Base-by-base conservation (phyloP, 2,113 vertebrate species). In the Prionailurus viverrinus region DNA sequence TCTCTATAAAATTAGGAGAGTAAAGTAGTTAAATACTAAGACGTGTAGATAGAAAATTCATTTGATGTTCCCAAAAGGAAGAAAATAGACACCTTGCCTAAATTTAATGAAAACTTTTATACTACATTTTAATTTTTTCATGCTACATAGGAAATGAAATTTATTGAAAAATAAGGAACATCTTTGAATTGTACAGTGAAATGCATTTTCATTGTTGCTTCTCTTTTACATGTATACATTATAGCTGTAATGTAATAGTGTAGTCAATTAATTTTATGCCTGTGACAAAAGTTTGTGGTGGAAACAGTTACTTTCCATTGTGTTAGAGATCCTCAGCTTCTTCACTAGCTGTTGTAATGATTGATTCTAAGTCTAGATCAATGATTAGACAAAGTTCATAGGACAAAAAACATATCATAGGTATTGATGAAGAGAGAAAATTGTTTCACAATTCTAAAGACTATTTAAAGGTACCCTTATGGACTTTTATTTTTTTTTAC, bases 171-270 rank as follows among this genome's bases (percentile, higher is more conserved):
- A 29, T 65, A 39, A 94, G 65, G 71, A 81, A 68, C 15, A n/a
- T 83, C 55, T 76, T 83, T 83, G 29, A 94, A 88, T 80, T 89
- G 15, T 73, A 82, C 36, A 51, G 58, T 78, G 71, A 55, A 95
- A 27, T 84, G 25, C 39, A 78, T 93, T 83, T 84, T 95, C 61
- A 58, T 68, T 86, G n/a, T 76, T 84, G 19, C 71, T 41, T 94
- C 48, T 69, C n/a, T 92, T 71, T 93, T 69, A 84, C 15, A 29
- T 8, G 12, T 29, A 12, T 21, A 3, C 33, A 8, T 63, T 71
- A 53, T 48, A 41, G 11, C 19, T 93, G 0, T 89, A 74, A 65
- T 61, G 7, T 61, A 68, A 66, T n/a, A 65, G 33, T 31, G 63
- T 61, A 58, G 29, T 63, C 55, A 45, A 51, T 73, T 45, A 95